These are phyloP conservation scores for Ephestia elutella DNA, from an alignment of 1,140 invertebrate genomes.

Conservation along the genomic window DNA sequence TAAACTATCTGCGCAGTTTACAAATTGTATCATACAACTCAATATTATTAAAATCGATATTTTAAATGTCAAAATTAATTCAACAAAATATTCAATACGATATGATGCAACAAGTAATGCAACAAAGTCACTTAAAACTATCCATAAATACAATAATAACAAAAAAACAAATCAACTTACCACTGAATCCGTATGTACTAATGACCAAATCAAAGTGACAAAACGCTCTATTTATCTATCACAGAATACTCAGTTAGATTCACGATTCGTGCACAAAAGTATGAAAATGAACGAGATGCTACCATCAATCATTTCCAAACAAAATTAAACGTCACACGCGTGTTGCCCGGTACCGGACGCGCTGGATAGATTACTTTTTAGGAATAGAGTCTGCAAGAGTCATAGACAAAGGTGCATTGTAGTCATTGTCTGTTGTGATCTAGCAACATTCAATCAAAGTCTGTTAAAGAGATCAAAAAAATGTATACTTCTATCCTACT, in stretches of 20 bases:
- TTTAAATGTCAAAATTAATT: too few relatives aligned
- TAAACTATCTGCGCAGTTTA: too few relatives aligned
- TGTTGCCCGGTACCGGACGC: conserved; percentile 35
- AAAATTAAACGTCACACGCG: conserved; percentile 68
- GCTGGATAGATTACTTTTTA: conserved; percentile 29
- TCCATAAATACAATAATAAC: too few relatives aligned
- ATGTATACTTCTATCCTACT: too few relatives aligned
- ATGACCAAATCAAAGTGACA: background rate
- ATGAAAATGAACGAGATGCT: conserved; percentile 47
- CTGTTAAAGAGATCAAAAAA: too few relatives aligned
- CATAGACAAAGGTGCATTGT: background rate
- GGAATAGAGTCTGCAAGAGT: conserved; percentile 20
- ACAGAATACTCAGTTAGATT: conserved; percentile 6
- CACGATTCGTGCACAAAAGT: conserved; percentile 35
- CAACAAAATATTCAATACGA: too few relatives aligned
- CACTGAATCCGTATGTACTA: background rate
- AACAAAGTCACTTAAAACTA: too few relatives aligned
- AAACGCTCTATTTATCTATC: background rate
- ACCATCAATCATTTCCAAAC: conserved; percentile 65
- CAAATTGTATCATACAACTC: too few relatives aligned
- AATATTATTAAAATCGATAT: too few relatives aligned
- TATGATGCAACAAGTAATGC: too few relatives aligned
- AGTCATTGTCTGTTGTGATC: too few relatives aligned
- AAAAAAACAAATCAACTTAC: background rate
- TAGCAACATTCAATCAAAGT: too few relatives aligned